Conservation (phyloP, 2,888 invertebrate genomes). For the Dryomyza anilis region DNA sequence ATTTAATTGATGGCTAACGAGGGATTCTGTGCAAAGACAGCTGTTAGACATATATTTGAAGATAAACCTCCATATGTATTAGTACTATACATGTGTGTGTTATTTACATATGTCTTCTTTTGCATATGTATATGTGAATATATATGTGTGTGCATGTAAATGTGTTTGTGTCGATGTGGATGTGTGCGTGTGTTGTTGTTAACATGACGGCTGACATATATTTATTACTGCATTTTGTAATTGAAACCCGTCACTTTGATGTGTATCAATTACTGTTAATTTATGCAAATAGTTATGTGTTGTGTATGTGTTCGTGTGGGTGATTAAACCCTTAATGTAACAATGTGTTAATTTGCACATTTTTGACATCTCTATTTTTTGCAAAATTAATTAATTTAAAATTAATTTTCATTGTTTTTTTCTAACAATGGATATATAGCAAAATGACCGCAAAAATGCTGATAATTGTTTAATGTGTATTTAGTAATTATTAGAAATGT, state of each 20-base stretch:
- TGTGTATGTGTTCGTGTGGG: too few species aligned
- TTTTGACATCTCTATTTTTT: too few species aligned
- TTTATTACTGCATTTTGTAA: constrained; percentile 29
- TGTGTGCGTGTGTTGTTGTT: neutral
- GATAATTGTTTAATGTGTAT: too few species aligned
- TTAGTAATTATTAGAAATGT: too few species aligned
- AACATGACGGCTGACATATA: constrained; percentile 22
- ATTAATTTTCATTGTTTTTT: too few species aligned
- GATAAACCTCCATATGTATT: neutral
- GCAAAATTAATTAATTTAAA: too few species aligned
- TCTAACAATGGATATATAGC: too few species aligned
- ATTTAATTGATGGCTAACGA: constrained; percentile 37
- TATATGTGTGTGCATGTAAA: neutral
- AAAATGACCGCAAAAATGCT: too few species aligned
- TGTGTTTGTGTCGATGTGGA: too few species aligned
- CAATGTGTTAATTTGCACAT: too few species aligned
- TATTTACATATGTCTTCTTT: too few species aligned
- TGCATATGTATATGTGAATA: neutral
- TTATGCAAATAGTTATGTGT: neutral
- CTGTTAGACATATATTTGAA: neutral
- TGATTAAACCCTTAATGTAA: too few species aligned
- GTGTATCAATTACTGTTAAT: constrained; percentile 28
- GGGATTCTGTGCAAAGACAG: neutral
- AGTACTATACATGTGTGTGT: neutral
- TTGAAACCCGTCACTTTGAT: constrained; percentile 40